Conservation (phyloP, 2,888 invertebrate genomes). For the Hedya salicella region DNA sequence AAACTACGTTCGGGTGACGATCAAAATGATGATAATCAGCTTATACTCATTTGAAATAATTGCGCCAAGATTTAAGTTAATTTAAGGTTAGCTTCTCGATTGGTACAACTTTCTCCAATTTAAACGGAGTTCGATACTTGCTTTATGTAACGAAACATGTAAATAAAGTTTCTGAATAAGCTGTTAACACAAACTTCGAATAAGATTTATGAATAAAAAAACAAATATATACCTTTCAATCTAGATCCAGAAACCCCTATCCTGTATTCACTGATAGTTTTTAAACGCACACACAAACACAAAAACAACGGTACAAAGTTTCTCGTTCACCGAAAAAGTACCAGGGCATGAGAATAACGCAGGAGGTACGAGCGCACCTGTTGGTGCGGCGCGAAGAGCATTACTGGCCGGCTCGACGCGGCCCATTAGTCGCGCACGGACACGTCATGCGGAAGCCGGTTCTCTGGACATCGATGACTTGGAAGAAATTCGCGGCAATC, state of each 20-base stretch:
- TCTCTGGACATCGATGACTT: conserved; percentile 68
- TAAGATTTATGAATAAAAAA: neutral
- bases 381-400: conserved; percentile 77
- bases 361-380: conserved; percentile 74
- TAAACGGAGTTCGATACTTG: conserved; percentile 36
- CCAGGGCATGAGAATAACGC: conserved; percentile 63
- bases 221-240: conserved; percentile 19
- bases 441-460: conserved; percentile 83
- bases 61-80: conserved; percentile 24
- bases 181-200: neutral
- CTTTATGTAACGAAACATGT: neutral
- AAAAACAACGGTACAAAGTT: conserved; percentile 58
- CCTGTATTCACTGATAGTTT: conserved; percentile 5
- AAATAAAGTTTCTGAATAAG: conserved; percentile 1
- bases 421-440: conserved; percentile 73
- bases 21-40: conserved; percentile 19
- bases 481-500: conserved; percentile 68
- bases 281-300: conserved; percentile 48
- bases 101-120: conserved; percentile 56
- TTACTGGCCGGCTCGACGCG: conserved; percentile 72
- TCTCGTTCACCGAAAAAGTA: conserved; percentile 55
- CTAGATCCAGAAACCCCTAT: neutral
- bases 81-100: conserved; percentile 40
- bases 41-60: conserved; percentile 13
- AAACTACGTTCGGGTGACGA: conserved; percentile 15